Evolutionary conservation across 2,888 invertebrate genomes (phyloP), one percentile per base, ranked within the genome.

Genomic region (Metallyticus violacea): DNA sequence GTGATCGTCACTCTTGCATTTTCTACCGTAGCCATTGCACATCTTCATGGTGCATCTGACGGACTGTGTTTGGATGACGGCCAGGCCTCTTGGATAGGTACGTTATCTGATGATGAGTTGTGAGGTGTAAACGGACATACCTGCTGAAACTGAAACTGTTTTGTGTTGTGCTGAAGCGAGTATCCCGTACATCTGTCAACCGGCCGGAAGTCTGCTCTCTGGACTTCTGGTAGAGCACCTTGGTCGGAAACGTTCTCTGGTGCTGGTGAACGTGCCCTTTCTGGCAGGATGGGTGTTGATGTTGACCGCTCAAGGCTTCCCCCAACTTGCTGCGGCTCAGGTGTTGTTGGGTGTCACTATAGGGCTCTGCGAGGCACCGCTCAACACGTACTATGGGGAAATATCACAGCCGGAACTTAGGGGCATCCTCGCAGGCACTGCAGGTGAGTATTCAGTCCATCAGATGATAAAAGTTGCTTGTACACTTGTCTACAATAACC

Each of bases 291-390:
- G 94, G 94, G 89, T 93, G 9, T 90, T 94, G 77, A 92, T 94
- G 91, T 93, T 93, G 89, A 92, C 91, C 81, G 93, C 93, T 0
- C 92, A 92, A 91, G 90, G 93, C 29, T 92, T 93, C 0, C 91
- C 92, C 1, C 91, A 92, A 0, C 89, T 94, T 85, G 94, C 93
- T 90, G 90, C 93, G 0, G 94, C 92, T 0, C 93, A 93, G 77
- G 92, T 93, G 0, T 89, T 94, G 22, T 90, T 94, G 84, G 94
- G 94, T 0, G 91, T 94, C 2, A 94, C 94, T 0, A 93, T 93
- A 1, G 94, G 94, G 0, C 92, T 94, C 9, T 94, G 94, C 94
- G 94, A 94, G 89, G 94, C 93, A 0, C 94, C 94, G 0, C 93
- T 93, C 0, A 91, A 94, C 15, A 94, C 94, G 1, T 94, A 94